phyloP scores from a whole-genome alignment of 2,113 vertebrate species.

The Ophthalmolycus amberensis region DNA sequence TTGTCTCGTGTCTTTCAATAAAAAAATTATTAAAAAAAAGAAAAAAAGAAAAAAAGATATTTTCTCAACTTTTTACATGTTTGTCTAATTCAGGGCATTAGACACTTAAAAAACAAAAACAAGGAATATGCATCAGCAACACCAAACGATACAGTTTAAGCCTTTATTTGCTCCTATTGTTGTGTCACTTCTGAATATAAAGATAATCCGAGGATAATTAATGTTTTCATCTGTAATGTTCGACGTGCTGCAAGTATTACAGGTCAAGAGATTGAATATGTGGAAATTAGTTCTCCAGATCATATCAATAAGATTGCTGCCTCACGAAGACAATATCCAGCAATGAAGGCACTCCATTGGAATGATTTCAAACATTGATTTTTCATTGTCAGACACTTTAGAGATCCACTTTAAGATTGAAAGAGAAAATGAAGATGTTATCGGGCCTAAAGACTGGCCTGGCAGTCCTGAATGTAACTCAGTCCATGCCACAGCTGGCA shows the following conservation, averaged over 20 bases:
- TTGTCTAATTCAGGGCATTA: neutral
- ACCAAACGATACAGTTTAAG: neutral
- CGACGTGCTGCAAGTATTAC: neutral
- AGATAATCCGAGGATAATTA: neutral
- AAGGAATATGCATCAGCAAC: neutral
- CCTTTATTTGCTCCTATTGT: neutral
- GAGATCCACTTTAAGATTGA: neutral
- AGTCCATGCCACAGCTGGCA: conserved; percentile 41
- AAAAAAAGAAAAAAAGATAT: neutral
- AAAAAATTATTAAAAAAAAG: too few species aligned
- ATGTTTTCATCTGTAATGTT: neutral
- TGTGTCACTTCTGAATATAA: neutral
- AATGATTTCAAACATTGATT: neutral
- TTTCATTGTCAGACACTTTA: neutral
- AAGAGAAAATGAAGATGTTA: conserved; percentile 1
- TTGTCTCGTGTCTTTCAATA: too few species aligned
- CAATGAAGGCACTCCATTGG: neutral
- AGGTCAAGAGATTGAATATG: conserved; percentile 4
- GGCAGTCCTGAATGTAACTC: conserved; percentile 27
- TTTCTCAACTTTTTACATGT: neutral
- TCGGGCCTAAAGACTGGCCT: neutral
- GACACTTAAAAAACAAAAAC: neutral
- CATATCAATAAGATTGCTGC: neutral
- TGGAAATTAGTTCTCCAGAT: neutral
- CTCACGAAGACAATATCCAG: neutral